Evolutionary conservation across 2,113 vertebrate genomes (phyloP).

Genomic region (Mandrillus leucophaeus): DNA sequence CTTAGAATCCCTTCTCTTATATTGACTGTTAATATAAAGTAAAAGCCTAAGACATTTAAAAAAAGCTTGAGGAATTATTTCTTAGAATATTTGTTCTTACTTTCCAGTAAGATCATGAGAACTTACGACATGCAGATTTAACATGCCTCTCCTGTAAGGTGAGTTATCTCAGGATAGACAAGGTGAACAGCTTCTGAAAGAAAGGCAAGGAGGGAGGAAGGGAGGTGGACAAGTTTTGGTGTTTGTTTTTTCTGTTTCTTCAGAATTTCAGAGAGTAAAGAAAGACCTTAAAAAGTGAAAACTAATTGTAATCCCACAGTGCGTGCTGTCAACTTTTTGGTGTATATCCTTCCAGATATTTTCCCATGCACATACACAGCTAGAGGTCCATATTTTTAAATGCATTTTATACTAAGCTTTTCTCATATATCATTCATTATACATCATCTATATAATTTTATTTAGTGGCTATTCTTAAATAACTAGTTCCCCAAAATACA

Average conservation of each 20-base stretch:
- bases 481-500: not conserved
- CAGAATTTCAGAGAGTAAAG: not conserved
- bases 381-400: not conserved
- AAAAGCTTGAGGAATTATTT: not conserved
- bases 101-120: not conserved
- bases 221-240: not conserved
- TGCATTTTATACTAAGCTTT: not conserved
- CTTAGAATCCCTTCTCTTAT: not conserved
- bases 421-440: not conserved
- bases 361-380: not conserved
- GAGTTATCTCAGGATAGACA: not conserved
- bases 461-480: not conserved
- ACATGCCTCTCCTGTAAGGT: not conserved
- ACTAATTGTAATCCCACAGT: not conserved
- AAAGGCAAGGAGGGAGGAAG: not conserved
- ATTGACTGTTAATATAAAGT: not conserved
- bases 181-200: constrained; percentile 17
- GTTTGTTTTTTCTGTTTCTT: not conserved
- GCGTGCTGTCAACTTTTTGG: not conserved
- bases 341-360: not conserved
- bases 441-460: not conserved
- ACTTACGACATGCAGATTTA: not conserved
- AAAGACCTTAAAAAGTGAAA: not conserved
- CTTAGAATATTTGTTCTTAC: not conserved
- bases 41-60: not conserved